Percentiles rank a stretch among this genome's conserved stretches.
phyloP scores from a whole-genome alignment of 2,797 vertebrate species.

The Acropternis orthonyx region DNA sequence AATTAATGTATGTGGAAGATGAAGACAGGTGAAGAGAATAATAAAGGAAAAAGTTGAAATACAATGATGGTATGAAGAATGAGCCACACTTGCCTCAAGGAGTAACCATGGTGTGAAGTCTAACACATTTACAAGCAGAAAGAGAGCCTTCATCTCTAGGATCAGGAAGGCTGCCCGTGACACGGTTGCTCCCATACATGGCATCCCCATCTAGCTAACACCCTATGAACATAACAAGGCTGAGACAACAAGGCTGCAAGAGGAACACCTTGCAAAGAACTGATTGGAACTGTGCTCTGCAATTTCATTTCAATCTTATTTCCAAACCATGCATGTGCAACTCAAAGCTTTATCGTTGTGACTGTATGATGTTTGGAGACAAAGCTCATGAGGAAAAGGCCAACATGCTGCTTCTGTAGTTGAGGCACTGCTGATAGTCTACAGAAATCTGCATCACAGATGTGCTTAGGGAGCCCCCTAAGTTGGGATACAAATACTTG shows the following conservation, averaged over 20 bases:
- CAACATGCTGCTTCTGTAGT: fast-evolving
- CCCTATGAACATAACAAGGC: fast-evolving
- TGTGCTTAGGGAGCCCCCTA: not conserved
- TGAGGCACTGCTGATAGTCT: not conserved
- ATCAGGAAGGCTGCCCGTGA: not conserved
- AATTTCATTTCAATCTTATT: not conserved
- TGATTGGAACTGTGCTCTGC: not conserved
- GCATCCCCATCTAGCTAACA: not conserved
- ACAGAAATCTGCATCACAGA: not conserved
- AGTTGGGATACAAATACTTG: not conserved
- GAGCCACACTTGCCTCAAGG: not conserved
- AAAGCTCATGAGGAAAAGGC: not conserved
- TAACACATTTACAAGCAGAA: not conserved
- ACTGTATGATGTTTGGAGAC: not conserved
- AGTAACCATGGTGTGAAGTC: not conserved
- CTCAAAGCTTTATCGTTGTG: not conserved
- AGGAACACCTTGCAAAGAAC: not conserved
- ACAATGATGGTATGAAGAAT: not conserved
- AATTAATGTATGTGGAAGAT: not conserved
- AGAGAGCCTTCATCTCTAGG: not conserved
- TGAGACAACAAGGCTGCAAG: not conserved
- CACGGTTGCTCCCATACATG: fast-evolving
- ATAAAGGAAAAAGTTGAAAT: not conserved
- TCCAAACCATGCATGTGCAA: not conserved
- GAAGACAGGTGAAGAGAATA: not conserved